Evolutionary conservation across 1,140 invertebrate species (phyloP).

Genomic region (Panagrolaimus sp.): DNA sequence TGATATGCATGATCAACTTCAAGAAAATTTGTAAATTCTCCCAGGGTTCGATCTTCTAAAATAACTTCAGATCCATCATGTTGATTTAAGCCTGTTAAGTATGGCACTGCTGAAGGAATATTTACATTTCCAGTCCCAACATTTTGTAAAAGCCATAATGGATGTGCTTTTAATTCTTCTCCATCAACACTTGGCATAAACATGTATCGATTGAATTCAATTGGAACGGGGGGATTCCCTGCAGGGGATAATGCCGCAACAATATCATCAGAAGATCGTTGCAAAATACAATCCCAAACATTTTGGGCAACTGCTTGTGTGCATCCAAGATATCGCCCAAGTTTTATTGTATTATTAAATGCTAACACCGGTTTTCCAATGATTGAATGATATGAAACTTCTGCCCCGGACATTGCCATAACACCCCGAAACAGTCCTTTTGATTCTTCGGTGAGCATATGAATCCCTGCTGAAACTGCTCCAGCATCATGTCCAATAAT

Average conservation of each 20-base stretch:
- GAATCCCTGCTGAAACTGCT: conserved; percentile 74
- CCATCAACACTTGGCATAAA: conserved; percentile 54
- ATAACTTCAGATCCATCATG: conserved; percentile 56
- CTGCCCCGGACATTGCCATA: conserved; percentile 55
- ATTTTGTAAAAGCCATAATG: conserved; percentile 51
- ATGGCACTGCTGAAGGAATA: conserved; percentile 50
- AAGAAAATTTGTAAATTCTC: conserved; percentile 56
- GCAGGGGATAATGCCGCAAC: conserved; percentile 45
- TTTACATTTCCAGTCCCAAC: conserved; percentile 38
- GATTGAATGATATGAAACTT: conserved; percentile 57
- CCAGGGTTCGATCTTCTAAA: conserved; percentile 50
- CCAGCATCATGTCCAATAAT: conserved; percentile 68
- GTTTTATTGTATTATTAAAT: conserved; percentile 56
- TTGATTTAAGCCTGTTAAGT: conserved; percentile 51
- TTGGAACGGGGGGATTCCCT: conserved; percentile 42
- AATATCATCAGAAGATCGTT: conserved; percentile 54
- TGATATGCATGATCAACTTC: conserved; percentile 48
- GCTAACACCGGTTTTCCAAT: conserved; percentile 55
- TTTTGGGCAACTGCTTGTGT: conserved; percentile 37
- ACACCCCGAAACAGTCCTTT: conserved; percentile 53
- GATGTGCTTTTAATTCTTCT: conserved; percentile 42
- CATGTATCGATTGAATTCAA: conserved; percentile 56
- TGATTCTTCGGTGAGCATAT: conserved; percentile 71
- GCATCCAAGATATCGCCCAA: conserved; percentile 56
- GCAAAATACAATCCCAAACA: conserved; percentile 54